Evolutionary conservation across 1,140 invertebrate species (phyloP).

Genomic region (Amphibalanus amphitrite): DNA sequence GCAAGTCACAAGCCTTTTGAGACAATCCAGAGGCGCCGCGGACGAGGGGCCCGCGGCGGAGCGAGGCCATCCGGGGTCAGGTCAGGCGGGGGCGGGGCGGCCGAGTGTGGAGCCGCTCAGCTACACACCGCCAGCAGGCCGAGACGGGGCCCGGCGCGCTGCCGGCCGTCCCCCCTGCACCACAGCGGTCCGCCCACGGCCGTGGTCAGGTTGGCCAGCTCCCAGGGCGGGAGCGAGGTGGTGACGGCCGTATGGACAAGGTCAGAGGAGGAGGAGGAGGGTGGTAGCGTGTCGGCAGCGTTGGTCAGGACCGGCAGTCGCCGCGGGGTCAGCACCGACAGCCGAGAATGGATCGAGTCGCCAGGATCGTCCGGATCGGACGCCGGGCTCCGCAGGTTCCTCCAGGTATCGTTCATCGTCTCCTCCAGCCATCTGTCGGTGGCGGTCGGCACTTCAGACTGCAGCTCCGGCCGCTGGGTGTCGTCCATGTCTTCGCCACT

Average conservation of each 20-base stretch:
- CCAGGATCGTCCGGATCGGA: not conserved
- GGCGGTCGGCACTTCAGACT: not conserved
- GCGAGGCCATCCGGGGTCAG: not conserved
- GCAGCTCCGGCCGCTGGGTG: not conserved
- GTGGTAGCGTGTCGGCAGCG: too few relatives aligned
- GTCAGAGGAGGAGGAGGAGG: too few relatives aligned
- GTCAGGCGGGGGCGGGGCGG: not conserved
- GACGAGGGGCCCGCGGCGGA: not conserved
- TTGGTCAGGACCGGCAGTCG: too few relatives aligned
- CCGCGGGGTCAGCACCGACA: too few relatives aligned
- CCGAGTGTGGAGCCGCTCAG: not conserved
- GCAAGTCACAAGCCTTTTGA: not conserved
- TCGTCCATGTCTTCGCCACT: not conserved
- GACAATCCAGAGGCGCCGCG: not conserved
- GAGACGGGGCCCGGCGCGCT: not conserved
- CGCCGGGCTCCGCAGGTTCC: not conserved
- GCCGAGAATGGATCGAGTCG: too few relatives aligned
- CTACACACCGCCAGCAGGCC: not conserved
- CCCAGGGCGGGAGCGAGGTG: too few relatives aligned
- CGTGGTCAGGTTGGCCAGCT: too few relatives aligned
- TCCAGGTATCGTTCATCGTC: not conserved
- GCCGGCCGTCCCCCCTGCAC: not conserved
- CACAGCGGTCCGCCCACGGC: not conserved
- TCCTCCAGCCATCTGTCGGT: not conserved
- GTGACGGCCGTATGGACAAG: too few relatives aligned